Conservation (phyloP, 2,888 invertebrate genomes). For the Imbricaverruca yamaguchii region DNA sequence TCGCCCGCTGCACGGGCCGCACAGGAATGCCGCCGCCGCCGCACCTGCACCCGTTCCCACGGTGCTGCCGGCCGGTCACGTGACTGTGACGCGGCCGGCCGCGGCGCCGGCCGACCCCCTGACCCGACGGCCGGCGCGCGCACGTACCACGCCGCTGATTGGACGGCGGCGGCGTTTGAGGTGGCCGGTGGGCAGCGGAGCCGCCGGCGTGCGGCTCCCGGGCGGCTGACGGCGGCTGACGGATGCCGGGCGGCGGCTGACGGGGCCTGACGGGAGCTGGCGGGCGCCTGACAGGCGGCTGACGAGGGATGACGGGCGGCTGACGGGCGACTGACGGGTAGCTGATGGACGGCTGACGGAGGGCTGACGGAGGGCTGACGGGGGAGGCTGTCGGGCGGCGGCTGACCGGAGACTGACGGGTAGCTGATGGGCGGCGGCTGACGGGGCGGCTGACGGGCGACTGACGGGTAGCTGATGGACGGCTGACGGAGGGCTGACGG, state of each 20-base stretch:
- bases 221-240: background rate
- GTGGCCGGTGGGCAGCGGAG: background rate
- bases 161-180: background rate
- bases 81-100: background rate
- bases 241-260: background rate
- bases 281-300: background rate
- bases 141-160: background rate
- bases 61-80: background rate
- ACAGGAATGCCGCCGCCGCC: background rate
- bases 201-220: background rate
- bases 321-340: background rate
- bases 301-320: background rate
- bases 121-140: conserved; percentile 1
- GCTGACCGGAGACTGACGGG: too few species aligned
- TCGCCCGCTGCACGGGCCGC: background rate
- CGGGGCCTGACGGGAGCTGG: background rate
- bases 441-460: background rate
- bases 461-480: too few species aligned
- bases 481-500: background rate
- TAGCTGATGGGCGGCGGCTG: too few species aligned
- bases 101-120: background rate
- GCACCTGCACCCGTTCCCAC: conserved; percentile 9
- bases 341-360: too few species aligned
- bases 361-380: too few species aligned
- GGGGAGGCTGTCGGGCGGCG: background rate